Conservation (phyloP, 2,888 invertebrate genomes). For the Trachelus troglodyta region DNA sequence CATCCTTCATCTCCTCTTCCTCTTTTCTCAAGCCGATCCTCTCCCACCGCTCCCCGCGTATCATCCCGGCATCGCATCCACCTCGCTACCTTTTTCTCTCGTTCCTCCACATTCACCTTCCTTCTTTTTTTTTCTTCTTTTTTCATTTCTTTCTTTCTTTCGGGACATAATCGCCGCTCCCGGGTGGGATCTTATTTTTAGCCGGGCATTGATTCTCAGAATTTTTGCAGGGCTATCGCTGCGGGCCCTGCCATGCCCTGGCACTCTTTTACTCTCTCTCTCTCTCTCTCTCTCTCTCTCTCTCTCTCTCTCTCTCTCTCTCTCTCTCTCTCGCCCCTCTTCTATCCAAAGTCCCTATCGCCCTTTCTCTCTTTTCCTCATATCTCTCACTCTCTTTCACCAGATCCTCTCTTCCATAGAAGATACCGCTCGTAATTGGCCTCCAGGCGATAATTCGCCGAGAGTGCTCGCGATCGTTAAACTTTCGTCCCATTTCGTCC, state of each 20-base stretch:
- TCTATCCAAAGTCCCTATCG: background rate
- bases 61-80: constrained; percentile 15
- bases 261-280: constrained; percentile 16
- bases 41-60: constrained; percentile 1
- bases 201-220: constrained; percentile 58
- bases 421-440: constrained; percentile 48
- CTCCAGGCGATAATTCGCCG: constrained; percentile 58
- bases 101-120: constrained; percentile 25
- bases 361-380: constrained; percentile 17
- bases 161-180: constrained; percentile 61
- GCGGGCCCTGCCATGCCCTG: constrained; percentile 26
- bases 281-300: constrained; percentile 9
- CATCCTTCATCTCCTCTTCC: constrained; percentile 14
- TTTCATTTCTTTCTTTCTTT: constrained; percentile 44
- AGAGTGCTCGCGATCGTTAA: constrained; percentile 56
- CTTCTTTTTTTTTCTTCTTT: constrained; percentile 39
- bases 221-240: constrained; percentile 47
- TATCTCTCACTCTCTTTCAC: constrained; percentile 12
- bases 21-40: constrained; percentile 15
- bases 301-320: too few relatives aligned
- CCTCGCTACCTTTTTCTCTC: constrained; percentile 23
- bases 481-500: constrained; percentile 44
- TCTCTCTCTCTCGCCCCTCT: constrained; percentile 10
- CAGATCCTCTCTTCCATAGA: constrained; percentile 7
- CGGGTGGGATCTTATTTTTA: constrained; percentile 66